phyloP scores from a whole-genome alignment of 2,888 invertebrate genomes.

The Carcina quercana region DNA sequence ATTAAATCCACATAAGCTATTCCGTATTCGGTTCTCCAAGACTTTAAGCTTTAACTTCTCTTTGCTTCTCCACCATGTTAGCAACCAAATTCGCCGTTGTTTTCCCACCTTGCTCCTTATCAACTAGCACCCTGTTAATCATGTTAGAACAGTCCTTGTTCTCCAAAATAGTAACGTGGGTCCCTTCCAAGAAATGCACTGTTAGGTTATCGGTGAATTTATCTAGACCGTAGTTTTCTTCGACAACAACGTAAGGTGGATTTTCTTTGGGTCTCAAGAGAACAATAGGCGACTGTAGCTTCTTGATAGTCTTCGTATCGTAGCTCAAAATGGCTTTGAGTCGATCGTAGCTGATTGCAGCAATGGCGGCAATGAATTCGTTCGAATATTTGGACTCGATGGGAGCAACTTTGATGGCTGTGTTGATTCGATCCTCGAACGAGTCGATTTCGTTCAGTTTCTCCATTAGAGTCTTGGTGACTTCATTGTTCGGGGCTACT shows the following conservation, averaged over 20 bases:
- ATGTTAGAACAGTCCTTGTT: slow-evolving; percentile 77
- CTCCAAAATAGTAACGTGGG: slow-evolving; percentile 81
- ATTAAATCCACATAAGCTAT: not conserved
- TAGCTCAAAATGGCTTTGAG: slow-evolving; percentile 61
- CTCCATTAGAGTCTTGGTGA: slow-evolving; percentile 41
- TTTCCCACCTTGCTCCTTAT: slow-evolving; percentile 35
- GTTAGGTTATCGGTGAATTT: slow-evolving; percentile 73
- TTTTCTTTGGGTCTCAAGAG: slow-evolving; percentile 78
- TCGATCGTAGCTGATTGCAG: slow-evolving; percentile 57
- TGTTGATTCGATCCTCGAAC: slow-evolving; percentile 73
- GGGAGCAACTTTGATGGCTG: slow-evolving; percentile 49
- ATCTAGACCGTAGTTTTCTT: slow-evolving; percentile 79
- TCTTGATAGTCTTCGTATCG: slow-evolving; percentile 40
- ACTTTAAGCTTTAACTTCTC: slow-evolving; percentile 30
- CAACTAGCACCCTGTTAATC: slow-evolving; percentile 65
- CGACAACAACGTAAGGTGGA: slow-evolving; percentile 62
- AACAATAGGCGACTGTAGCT: slow-evolving; percentile 73
- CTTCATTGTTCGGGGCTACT: slow-evolving; percentile 51
- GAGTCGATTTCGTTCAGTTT: slow-evolving; percentile 68
- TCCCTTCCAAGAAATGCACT: slow-evolving; percentile 80
- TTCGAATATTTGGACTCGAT: slow-evolving; percentile 50
- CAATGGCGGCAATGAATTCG: slow-evolving; percentile 37
- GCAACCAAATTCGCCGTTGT: slow-evolving; percentile 41
- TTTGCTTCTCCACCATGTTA: slow-evolving; percentile 49
- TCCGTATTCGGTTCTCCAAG: too few relatives aligned